Base-by-base conservation (phyloP, 2,113 vertebrate species). In the Albula glossodonta region DNA sequence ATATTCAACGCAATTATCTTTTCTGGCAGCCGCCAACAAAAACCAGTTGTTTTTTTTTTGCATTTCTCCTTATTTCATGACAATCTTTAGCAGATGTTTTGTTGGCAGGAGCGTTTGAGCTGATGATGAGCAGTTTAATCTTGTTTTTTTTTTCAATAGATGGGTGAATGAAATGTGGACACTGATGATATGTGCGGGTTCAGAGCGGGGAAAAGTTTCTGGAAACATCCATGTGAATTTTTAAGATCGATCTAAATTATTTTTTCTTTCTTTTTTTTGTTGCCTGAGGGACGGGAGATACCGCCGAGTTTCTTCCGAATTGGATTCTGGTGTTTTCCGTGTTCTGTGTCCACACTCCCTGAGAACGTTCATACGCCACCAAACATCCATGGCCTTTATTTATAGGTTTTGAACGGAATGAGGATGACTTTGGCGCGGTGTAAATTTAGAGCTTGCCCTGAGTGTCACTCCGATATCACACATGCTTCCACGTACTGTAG, bases 351-450 rank as follows among this genome's bases (percentile, higher is more conserved):
- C 89, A 91, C 91, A 91, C 92, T 91, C 87, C 88, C 74, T 0
- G 66, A 79, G 86, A 89, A 87, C 1, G 74, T 78, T 88, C 88
- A 84, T 91, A 91, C 92, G 90, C 92, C 93, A 92, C 50, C 66
- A 92, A 90, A 90, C 90, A 92, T 90, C 91, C 89, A 90, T 88
- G n/a, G 79, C 19, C 82, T n/a, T 92, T 95, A 96, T 94, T 93
- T 93, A 94, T 95, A 95, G 93, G 88, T 53, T 22, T 80, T 84
- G 88, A 82, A 81, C 83, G 83, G 80, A 66, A 78, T 53, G 79
- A 57, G 88, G 89, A 86, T 88, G 88, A 90, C 93, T 88, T 89
- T 90, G 87, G 92, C 90, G 89, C 90, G 49, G 77, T 91, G 93
- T 93, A 93, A 93, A 93, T 91, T 93, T 94, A 95, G 89, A 92